Evolutionary conservation across 2,888 invertebrate genomes (phyloP).

Genomic region (Tridacna crocea): DNA sequence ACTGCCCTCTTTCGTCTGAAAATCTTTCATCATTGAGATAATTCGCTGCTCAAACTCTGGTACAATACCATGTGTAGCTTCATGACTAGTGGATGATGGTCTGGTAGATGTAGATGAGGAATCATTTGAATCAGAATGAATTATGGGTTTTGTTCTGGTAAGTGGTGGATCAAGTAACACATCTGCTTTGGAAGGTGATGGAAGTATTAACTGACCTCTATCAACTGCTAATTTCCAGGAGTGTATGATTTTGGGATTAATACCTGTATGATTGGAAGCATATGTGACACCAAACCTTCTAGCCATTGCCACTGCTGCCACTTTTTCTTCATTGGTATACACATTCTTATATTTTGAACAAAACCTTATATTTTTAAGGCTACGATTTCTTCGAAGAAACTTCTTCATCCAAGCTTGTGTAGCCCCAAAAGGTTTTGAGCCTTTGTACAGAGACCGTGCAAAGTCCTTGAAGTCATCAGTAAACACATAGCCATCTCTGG

Average conservation of each 20-base stretch:
- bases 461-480: constrained; percentile 64
- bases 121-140: neutral
- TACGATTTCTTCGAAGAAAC: constrained; percentile 54
- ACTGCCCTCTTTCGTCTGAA: constrained; percentile 56
- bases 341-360: constrained; percentile 57
- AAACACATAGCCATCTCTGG: constrained; percentile 61
- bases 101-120: neutral
- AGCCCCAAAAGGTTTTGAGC: constrained; percentile 56
- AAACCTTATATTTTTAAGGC: constrained; percentile 50
- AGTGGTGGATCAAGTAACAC: neutral
- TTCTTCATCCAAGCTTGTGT: constrained; percentile 62
- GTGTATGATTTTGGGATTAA: constrained; percentile 56
- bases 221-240: constrained; percentile 52
- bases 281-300: constrained; percentile 53
- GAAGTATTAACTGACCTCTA: constrained; percentile 44
- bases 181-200: neutral
- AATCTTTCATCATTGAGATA: constrained; percentile 41
- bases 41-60: constrained; percentile 54
- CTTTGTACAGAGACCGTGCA: constrained; percentile 55
- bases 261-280: constrained; percentile 52
- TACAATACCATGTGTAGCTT: constrained; percentile 57
- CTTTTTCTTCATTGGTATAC: constrained; percentile 54
- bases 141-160: neutral
- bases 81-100: neutral
- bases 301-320: constrained; percentile 50